Percentiles rank a stretch among this genome's conserved stretches.
These are phyloP conservation scores for Rallus limicola DNA, from an alignment of 2,113 vertebrate genomes.

Conservation along the genomic window DNA sequence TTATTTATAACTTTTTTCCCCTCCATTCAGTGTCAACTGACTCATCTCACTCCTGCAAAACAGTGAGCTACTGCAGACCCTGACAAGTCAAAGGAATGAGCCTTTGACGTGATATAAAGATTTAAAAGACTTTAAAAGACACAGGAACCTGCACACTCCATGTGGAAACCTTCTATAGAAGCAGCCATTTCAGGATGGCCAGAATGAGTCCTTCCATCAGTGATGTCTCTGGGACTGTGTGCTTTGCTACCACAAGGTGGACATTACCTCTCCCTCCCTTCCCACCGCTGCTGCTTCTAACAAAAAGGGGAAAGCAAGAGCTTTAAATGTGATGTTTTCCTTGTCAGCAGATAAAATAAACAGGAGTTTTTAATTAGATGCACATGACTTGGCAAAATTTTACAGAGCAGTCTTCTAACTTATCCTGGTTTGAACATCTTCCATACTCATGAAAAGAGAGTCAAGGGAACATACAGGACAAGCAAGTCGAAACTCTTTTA, in stretches of 20 bases:
- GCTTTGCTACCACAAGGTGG: rapidly evolving
- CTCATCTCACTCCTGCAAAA: neutral
- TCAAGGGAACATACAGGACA: rapidly evolving
- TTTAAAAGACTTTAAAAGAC: neutral
- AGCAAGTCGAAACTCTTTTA: neutral
- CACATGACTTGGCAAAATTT: rapidly evolving
- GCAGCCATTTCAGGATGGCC: neutral
- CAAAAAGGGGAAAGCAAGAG: neutral
- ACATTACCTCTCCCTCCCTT: neutral
- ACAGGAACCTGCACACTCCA: neutral
- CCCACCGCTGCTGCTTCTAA: neutral
- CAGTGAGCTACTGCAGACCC: neutral
- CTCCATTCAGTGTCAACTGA: too few relatives aligned
- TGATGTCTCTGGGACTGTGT: too few relatives aligned
- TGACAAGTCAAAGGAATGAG: neutral
- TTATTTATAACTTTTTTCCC: neutral
- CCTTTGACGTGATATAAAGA: rapidly evolving
- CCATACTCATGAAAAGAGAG: neutral
- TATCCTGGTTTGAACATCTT: neutral
- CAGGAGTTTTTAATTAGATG: neutral
- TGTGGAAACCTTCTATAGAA: rapidly evolving
- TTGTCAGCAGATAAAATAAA: neutral
- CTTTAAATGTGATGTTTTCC: neutral
- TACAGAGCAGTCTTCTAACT: neutral
- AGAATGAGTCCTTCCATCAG: neutral